Evolutionary conservation across 2,113 vertebrate species (phyloP).

Genomic region (Cyrtonyx montezumae): DNA sequence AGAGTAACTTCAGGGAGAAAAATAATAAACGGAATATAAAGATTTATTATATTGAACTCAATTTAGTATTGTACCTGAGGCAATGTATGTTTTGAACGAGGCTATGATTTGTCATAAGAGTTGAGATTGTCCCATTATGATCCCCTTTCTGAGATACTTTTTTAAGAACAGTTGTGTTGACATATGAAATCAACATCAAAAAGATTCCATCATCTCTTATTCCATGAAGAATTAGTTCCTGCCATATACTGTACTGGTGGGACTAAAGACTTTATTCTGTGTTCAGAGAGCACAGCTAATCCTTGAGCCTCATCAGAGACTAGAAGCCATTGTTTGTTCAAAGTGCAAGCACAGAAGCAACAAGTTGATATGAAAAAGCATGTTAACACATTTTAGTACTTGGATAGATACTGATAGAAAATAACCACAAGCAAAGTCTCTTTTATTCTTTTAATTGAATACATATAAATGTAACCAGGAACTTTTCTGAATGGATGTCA

Average conservation of each 20-base stretch:
- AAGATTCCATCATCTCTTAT: neutral
- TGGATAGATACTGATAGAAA: neutral
- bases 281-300: neutral
- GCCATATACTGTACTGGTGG: neutral
- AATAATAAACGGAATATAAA: slow-evolving; percentile 26
- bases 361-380: neutral
- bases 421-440: neutral
- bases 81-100: neutral
- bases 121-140: neutral
- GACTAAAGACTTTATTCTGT: neutral
- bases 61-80: slow-evolving; percentile 24
- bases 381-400: neutral
- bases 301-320: neutral
- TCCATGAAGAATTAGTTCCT: slow-evolving; percentile 14
- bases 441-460: neutral
- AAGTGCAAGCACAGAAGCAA: neutral
- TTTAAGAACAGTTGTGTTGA: neutral
- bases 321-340: neutral
- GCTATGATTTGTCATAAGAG: neutral
- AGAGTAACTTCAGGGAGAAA: neutral
- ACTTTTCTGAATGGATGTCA: neutral
- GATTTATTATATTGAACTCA: slow-evolving; percentile 31
- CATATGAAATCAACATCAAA: neutral
- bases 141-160: neutral
- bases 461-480: neutral